Percentiles rank a stretch among this genome's conserved stretches.
Conservation (phyloP, 2,888 invertebrate species). For the Timema cristinae region DNA sequence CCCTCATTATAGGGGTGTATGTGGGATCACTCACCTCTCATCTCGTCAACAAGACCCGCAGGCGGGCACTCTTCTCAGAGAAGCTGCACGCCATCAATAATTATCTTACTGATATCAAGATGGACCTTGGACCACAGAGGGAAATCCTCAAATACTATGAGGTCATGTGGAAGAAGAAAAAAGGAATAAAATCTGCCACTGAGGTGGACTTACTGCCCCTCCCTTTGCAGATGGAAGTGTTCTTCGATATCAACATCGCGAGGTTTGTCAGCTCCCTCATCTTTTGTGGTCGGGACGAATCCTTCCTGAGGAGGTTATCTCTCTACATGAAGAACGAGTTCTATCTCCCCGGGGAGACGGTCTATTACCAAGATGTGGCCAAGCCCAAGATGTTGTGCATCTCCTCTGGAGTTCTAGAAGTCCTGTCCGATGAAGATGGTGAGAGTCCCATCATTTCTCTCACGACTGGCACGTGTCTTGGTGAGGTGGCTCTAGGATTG, state of each 20-base stretch:
- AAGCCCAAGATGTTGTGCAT: slow-evolving; percentile 46
- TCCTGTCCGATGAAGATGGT: slow-evolving; percentile 51
- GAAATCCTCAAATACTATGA: too few species aligned
- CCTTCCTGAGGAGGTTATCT: slow-evolving; percentile 51
- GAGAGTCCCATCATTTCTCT: slow-evolving; percentile 54
- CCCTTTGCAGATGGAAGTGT: too few species aligned
- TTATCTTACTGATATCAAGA: slow-evolving; percentile 35
- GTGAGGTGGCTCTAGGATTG: slow-evolving; percentile 51
- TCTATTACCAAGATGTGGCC: slow-evolving; percentile 50
- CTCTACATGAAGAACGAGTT: slow-evolving; percentile 52
- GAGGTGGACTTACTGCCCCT: too few species aligned
- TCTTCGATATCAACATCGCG: too few species aligned
- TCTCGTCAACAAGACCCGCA: slow-evolving; percentile 50
- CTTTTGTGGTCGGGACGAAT: slow-evolving; percentile 38
- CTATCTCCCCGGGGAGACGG: slow-evolving; percentile 51
- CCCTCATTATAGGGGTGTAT: slow-evolving; percentile 50
- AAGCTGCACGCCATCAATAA: slow-evolving; percentile 48
- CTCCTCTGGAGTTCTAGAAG: too few species aligned
- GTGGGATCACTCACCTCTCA: slow-evolving; percentile 52
- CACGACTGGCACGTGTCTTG: slow-evolving; percentile 49
- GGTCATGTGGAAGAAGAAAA: too few species aligned
- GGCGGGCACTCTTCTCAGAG: slow-evolving; percentile 48
- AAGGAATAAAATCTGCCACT: too few species aligned
- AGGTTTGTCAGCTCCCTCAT: too few species aligned
- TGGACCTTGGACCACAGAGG: too few species aligned